Percentiles rank a stretch among this genome's conserved stretches.
Conservation (phyloP, 2,888 invertebrate species). For the Sinopyrophorus schimmeli region DNA sequence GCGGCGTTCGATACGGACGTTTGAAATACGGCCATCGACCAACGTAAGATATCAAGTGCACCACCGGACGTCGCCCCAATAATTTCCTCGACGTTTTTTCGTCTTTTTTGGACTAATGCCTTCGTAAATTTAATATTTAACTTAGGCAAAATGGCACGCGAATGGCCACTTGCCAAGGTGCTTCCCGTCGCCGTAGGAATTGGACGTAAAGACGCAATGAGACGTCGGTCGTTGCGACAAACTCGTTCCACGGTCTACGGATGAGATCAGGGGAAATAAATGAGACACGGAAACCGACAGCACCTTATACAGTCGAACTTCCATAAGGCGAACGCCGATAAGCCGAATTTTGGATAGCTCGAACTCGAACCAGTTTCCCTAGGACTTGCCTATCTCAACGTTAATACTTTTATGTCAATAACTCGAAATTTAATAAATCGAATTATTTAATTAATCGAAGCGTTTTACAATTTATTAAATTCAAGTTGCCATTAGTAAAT, state of each 20-base stretch:
- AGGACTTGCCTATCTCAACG: no score
- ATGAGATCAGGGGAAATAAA: slow-evolving; percentile 48
- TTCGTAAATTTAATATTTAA: slow-evolving; percentile 53
- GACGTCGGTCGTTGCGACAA: slow-evolving; percentile 13
- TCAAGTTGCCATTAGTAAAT: no score
- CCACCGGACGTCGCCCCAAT: slow-evolving; percentile 37
- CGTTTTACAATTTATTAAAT: no score
- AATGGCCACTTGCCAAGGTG: slow-evolving; percentile 38
- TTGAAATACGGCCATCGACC: slow-evolving; percentile 53
- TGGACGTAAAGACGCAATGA: slow-evolving; percentile 40
- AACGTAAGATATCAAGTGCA: slow-evolving; percentile 39
- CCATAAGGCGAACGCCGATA: no score
- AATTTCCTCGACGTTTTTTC: slow-evolving; percentile 29
- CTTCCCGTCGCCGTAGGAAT: slow-evolving; percentile 43
- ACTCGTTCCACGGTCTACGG: slow-evolving; percentile 32
- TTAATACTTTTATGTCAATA: no score
- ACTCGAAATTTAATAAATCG: no score
- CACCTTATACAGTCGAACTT: no score
- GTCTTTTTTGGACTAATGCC: slow-evolving; percentile 41
- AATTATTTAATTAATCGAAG: no score
- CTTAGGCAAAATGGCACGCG: slow-evolving; percentile 39
- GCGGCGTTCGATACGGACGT: slow-evolving; percentile 50
- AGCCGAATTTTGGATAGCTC: no score
- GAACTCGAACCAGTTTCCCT: no score
- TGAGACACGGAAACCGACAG: slow-evolving; percentile 43